Percentiles rank a stretch among this genome's conserved stretches.
These are phyloP conservation scores for Eulemur rufifrons DNA, from an alignment of 2,113 vertebrate genomes.

Conservation along the genomic window DNA sequence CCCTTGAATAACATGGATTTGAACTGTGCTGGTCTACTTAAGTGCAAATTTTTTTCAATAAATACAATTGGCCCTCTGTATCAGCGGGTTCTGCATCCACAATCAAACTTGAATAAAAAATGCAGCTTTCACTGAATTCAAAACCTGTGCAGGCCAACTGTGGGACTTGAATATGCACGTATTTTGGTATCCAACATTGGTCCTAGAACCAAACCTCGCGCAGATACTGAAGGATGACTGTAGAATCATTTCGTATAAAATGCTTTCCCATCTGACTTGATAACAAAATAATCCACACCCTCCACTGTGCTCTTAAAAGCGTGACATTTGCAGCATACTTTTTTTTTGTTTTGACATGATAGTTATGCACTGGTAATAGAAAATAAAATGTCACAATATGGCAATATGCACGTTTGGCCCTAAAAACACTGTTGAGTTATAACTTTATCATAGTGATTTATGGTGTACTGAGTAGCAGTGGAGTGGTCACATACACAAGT, in stretches of 20 bases:
- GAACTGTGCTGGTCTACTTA: neutral
- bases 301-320: neutral
- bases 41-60: neutral
- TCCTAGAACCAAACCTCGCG: neutral
- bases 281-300: constrained; percentile 3
- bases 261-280: neutral
- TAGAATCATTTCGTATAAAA: neutral
- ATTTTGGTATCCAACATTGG: neutral
- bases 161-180: neutral
- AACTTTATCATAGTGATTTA: neutral
- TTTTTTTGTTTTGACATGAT: constrained; percentile 4
- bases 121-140: neutral
- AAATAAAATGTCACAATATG: neutral
- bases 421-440: neutral
- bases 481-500: neutral
- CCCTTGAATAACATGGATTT: neutral
- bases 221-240: neutral
- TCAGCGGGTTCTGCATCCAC: neutral
- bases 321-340: neutral
- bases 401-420: neutral
- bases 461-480: neutral
- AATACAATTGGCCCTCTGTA: neutral
- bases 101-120: neutral
- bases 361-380: neutral
- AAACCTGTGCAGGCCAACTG: neutral